Conservation (phyloP, 1,140 invertebrate genomes). For the Heliothis virescens region DNA sequence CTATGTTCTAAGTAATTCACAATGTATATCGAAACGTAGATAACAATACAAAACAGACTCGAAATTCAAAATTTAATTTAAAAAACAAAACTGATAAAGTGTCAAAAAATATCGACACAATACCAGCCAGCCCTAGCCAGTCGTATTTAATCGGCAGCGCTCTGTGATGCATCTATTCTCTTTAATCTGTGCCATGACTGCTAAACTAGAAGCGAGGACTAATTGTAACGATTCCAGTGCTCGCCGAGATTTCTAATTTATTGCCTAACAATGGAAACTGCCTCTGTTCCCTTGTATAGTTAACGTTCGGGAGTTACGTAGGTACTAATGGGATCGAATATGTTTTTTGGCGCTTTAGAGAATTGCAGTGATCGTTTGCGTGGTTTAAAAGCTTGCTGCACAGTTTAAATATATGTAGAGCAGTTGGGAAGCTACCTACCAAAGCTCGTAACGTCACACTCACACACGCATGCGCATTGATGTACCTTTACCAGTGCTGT, state of each 20-base stretch:
- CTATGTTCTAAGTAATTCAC: no score
- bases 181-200: constrained; percentile 49
- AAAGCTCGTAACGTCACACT: no score
- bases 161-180: constrained; percentile 50
- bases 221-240: constrained; percentile 46
- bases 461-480: no score
- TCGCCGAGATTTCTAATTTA: constrained; percentile 44
- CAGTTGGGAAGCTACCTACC: no score
- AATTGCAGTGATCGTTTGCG: background rate
- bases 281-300: constrained; percentile 3
- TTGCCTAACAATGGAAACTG: constrained; percentile 36
- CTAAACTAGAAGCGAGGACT: constrained; percentile 43
- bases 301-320: background rate
- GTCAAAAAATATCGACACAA: background rate
- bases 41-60: no score
- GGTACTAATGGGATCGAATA: background rate
- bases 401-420: no score
- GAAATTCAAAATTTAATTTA: no score
- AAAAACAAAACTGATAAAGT: background rate
- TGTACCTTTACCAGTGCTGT: no score
- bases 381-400: background rate
- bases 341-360: background rate
- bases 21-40: no score
- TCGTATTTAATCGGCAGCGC: constrained; percentile 46
- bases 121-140: constrained; percentile 5